Conservation (phyloP, 2,888 invertebrate species). For the Serrognathus titanus region DNA sequence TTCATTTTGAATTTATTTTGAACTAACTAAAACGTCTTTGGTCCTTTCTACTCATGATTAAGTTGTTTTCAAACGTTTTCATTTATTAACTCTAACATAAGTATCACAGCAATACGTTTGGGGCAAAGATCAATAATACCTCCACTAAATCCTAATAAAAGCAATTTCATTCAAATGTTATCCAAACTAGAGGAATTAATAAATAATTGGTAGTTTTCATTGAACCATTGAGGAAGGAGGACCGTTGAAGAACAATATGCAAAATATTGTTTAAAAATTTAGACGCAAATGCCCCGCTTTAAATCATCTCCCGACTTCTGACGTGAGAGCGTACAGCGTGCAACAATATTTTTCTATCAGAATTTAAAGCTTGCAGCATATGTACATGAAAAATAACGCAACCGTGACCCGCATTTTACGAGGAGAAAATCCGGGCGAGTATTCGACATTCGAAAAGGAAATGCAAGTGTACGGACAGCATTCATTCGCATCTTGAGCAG, state of each 20-base stretch:
- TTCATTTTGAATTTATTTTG: too few relatives aligned
- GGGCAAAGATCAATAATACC: too few relatives aligned
- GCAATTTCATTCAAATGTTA: background rate
- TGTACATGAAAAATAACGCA: slow-evolving; percentile 1
- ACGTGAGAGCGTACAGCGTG: background rate
- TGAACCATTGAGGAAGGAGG: background rate
- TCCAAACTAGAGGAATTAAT: too few relatives aligned
- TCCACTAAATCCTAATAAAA: too few relatives aligned
- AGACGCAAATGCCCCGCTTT: background rate
- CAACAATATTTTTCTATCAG: slow-evolving; percentile 3
- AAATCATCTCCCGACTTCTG: background rate
- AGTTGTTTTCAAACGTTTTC: too few relatives aligned
- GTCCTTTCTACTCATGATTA: too few relatives aligned
- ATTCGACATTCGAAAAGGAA: background rate
- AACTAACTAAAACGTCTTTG: too few relatives aligned
- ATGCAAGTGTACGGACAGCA: too few relatives aligned
- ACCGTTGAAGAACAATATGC: background rate
- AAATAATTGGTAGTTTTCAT: background rate
- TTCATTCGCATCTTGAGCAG: too few relatives aligned
- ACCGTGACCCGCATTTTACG: background rate
- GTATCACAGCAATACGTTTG: too few relatives aligned
- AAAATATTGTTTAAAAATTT: background rate
- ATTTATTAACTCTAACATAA: too few relatives aligned
- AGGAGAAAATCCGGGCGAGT: background rate
- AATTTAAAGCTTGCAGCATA: slow-evolving; percentile 1